phyloP scores from a whole-genome alignment of 2,888 invertebrate species.

The Luffia ferchaultella region DNA sequence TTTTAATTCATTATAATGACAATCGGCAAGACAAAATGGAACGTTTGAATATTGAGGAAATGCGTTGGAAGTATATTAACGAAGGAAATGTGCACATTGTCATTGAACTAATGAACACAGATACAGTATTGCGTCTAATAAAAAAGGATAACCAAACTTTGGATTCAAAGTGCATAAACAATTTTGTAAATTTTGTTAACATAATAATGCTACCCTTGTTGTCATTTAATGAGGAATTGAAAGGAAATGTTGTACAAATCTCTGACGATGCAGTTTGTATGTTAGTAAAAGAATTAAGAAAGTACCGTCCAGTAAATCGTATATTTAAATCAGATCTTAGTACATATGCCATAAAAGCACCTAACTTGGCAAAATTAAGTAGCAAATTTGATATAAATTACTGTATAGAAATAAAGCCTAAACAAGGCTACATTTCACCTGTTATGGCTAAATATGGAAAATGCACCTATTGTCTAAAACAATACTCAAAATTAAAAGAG shows the following conservation, averaged over 20 bases:
- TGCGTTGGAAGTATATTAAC: slow-evolving; percentile 58
- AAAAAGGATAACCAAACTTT: slow-evolving; percentile 29
- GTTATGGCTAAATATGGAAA: slow-evolving; percentile 34
- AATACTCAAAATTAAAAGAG: slow-evolving; percentile 58
- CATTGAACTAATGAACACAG: slow-evolving; percentile 45
- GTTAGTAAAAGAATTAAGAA: slow-evolving; percentile 29
- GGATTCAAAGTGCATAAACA: slow-evolving; percentile 18
- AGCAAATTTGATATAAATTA: slow-evolving; percentile 33
- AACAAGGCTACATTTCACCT: slow-evolving; percentile 67
- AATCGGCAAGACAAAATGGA: neutral
- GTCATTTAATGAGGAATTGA: slow-evolving; percentile 20
- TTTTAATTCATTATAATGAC: slow-evolving; percentile 8
- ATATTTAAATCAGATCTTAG: slow-evolving; percentile 43
- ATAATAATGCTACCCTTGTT: slow-evolving; percentile 40
- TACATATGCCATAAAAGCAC: slow-evolving; percentile 48
- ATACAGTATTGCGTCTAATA: slow-evolving; percentile 49
- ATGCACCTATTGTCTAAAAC: slow-evolving; percentile 68
- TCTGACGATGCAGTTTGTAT: slow-evolving; percentile 29
- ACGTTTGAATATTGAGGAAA: neutral
- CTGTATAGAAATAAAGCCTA: slow-evolving; percentile 73
- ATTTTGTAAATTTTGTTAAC: slow-evolving; percentile 39
- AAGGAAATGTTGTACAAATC: slow-evolving; percentile 39
- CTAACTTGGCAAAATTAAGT: slow-evolving; percentile 41
- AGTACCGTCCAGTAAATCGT: slow-evolving; percentile 40
- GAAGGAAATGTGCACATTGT: slow-evolving; percentile 69